A percentile compares a stretch with the other conserved stretches of the same genome.
Evolutionary conservation across 2,888 invertebrate species (phyloP).

Genomic region (Polydrusus pterygomalis): DNA sequence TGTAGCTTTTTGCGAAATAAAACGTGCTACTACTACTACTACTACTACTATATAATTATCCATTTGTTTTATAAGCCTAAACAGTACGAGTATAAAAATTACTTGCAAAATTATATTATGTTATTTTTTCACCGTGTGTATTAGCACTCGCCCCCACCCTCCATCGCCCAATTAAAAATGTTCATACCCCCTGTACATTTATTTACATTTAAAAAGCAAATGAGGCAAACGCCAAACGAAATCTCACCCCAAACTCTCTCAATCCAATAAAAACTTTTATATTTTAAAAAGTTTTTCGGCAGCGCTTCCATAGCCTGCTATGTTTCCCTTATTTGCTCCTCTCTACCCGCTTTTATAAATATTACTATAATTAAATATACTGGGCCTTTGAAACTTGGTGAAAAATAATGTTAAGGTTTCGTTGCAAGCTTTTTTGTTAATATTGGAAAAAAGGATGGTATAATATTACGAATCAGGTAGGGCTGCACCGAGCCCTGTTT

Average conservation of each 20-base stretch:
- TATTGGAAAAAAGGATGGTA: no score
- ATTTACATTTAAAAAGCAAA: conserved; percentile 24
- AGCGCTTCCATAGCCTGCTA: conserved; percentile 3
- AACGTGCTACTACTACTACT: no score
- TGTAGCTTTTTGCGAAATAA: no score
- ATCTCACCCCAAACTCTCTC: conserved; percentile 20
- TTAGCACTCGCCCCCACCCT: no score
- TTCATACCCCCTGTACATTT: not conserved
- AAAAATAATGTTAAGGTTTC: conserved; percentile 8
- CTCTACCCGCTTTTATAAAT: conserved; percentile 68
- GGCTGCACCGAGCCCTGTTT: no score
- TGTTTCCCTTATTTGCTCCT: conserved; percentile 16
- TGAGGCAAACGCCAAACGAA: conserved; percentile 25
- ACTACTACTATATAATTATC: no score
- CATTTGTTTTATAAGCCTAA: no score
- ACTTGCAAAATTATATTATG: no score
- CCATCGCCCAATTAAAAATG: not conserved
- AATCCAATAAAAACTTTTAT: conserved; percentile 28
- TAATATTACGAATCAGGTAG: no score
- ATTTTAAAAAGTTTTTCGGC: conserved; percentile 22
- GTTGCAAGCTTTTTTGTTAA: conserved; percentile 12
- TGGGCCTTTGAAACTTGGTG: conserved; percentile 57
- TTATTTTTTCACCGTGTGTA: no score
- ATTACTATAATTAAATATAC: conserved; percentile 72
- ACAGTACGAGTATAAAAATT: no score